Conservation (phyloP, 2,113 vertebrate species). For the Xenopus borealis region DNA sequence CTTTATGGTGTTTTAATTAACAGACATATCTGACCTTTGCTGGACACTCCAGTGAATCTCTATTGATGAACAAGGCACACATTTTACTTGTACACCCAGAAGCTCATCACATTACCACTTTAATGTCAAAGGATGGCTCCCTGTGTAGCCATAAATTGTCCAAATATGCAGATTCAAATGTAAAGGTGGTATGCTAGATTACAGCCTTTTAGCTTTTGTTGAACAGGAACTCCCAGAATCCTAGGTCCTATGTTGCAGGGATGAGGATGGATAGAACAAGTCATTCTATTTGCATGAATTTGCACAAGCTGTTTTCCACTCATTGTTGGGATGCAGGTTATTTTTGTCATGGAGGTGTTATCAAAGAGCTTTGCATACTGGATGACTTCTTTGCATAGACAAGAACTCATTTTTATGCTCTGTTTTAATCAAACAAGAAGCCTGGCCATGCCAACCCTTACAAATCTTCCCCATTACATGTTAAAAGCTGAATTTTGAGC, state of each 20-base stretch:
- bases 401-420: background rate
- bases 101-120: background rate
- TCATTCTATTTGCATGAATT: background rate
- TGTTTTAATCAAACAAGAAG: background rate
- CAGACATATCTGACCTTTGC: constrained; percentile 7
- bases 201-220: background rate
- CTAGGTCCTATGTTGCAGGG: too few species aligned
- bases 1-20: constrained; percentile 2
- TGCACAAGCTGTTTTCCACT: background rate
- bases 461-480: too few species aligned
- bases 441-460: background rate
- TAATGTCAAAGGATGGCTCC: background rate
- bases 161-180: constrained; percentile 1
- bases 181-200: too few species aligned
- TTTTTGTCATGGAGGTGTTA: background rate
- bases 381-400: background rate
- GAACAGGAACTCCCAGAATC: background rate
- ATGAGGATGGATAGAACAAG: background rate
- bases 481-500: too few species aligned
- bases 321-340: background rate
- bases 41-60: background rate
- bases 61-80: background rate
- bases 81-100: background rate
- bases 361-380: background rate
- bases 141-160: background rate